Percentiles rank a stretch among this genome's conserved stretches.
phyloP scores from a whole-genome alignment of 2,888 invertebrate genomes.

The Sipha maydis region DNA sequence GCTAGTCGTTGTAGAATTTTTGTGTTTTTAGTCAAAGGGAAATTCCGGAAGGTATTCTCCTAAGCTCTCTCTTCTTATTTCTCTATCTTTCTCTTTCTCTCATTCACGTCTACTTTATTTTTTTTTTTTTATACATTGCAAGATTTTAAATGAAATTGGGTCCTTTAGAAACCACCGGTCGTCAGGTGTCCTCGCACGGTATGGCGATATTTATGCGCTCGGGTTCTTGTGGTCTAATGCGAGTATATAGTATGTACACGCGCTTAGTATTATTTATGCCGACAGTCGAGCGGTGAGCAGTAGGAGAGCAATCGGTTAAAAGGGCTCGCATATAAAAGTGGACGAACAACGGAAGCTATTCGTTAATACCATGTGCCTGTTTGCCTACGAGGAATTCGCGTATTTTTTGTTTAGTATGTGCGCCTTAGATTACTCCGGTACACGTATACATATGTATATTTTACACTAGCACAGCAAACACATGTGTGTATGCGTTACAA shows the following conservation, averaged over 20 bases:
- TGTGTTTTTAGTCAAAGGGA: constrained; percentile 27
- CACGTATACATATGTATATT: too few species aligned
- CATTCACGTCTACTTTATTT: background rate
- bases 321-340: constrained; percentile 4
- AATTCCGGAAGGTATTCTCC: background rate
- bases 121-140: background rate
- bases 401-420: background rate
- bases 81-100: too few species aligned
- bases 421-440: background rate
- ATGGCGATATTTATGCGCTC: constrained; percentile 23
- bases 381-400: background rate
- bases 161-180: constrained; percentile 18
- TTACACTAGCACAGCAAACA: background rate
- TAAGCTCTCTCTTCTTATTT: too few species aligned
- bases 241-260: constrained; percentile 9
- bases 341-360: background rate
- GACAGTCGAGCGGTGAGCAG: background rate
- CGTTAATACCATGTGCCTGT: background rate
- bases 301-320: background rate
- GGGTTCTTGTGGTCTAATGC: constrained; percentile 33
- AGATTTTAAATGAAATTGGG: constrained; percentile 48
- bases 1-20: constrained; percentile 2
- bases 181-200: constrained; percentile 12
- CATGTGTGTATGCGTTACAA: background rate
- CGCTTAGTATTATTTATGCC: background rate